Evolutionary conservation across 2,797 vertebrate genomes (phyloP).

Genomic region (Sciurus carolinensis): DNA sequence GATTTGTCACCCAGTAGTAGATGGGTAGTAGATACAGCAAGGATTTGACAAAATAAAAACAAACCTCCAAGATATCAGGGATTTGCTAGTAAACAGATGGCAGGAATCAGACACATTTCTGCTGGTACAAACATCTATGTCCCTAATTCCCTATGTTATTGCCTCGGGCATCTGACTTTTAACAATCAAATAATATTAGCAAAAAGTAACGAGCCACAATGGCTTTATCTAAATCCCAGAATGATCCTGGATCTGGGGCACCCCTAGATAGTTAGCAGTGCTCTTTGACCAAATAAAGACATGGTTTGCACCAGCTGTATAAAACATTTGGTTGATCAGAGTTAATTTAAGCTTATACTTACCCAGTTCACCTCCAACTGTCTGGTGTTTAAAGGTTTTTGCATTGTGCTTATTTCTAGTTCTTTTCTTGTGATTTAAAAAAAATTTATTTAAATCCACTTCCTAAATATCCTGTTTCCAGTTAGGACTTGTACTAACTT

Average conservation of each 20-base stretch:
- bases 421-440: not conserved
- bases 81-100: not conserved
- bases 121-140: not conserved
- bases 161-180: not conserved
- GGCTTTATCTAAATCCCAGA: not conserved
- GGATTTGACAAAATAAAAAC: conserved; percentile 4
- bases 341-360: conserved; percentile 6
- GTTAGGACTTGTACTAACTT: conserved; percentile 54
- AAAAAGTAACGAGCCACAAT: not conserved
- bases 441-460: conserved; percentile 30
- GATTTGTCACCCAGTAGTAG: not conserved
- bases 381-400: conserved; percentile 9
- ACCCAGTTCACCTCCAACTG: not conserved
- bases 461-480: conserved; percentile 64
- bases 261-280: not conserved
- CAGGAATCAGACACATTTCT: not conserved
- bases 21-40: not conserved
- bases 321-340: not conserved
- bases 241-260: not conserved
- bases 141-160: not conserved
- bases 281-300: not conserved
- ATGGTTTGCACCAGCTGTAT: not conserved
- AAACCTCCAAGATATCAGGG: not conserved
- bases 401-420: conserved; percentile 57
- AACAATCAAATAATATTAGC: not conserved